Evolutionary conservation across 2,113 vertebrate species (phyloP).

Genomic region (Misgurnus mizolepis): DNA sequence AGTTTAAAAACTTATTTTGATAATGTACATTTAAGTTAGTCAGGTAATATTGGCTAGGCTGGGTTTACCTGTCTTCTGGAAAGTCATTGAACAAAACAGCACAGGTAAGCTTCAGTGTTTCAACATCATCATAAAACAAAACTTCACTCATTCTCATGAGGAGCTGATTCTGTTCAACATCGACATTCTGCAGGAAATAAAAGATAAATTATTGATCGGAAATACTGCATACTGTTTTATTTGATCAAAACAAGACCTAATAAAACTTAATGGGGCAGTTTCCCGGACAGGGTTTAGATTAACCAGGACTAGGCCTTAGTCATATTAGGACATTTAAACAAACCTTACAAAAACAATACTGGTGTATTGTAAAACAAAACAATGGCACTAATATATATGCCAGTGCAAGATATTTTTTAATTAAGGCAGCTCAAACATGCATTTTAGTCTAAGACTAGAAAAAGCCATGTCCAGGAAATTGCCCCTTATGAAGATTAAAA

Average conservation of each 20-base stretch:
- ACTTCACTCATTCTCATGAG: conserved; percentile 54
- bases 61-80: conserved; percentile 51
- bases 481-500: not conserved
- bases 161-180: conserved; percentile 7
- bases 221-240: not conserved
- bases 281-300: no score
- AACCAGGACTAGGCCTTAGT: no score
- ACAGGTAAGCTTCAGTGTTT: conserved; percentile 42
- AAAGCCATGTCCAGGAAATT: no score
- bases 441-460: no score
- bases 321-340: no score
- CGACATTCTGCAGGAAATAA: conserved; percentile 52
- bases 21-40: not conserved
- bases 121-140: not conserved
- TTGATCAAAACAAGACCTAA: no score
- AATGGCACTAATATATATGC: no score
- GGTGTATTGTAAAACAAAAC: no score
- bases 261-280: no score
- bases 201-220: not conserved
- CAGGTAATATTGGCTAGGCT: not conserved
- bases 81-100: not conserved
- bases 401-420: no score
- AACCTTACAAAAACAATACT: no score
- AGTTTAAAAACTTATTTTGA: not conserved
- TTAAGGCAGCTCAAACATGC: no score